Evolutionary conservation across 2,888 invertebrate genomes (phyloP).

Genomic region (Frankliniella fusca): DNA sequence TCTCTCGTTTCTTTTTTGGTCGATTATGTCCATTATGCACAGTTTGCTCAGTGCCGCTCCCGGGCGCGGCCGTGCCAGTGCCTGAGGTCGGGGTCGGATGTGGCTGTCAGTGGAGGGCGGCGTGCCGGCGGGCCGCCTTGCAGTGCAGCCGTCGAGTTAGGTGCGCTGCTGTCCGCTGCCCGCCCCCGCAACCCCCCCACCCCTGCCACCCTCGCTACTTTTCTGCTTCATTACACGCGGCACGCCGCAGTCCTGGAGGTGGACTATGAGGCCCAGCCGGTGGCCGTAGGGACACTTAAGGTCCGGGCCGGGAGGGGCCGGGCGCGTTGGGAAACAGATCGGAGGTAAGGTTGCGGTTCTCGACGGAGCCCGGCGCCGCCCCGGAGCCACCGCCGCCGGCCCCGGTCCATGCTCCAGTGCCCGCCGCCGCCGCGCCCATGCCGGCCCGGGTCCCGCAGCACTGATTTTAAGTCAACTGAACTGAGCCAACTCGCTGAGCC

Average conservation of each 20-base stretch:
- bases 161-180: neutral
- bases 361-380: neutral
- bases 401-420: neutral
- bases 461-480: neutral
- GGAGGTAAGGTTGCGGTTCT: neutral
- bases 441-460: neutral
- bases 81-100: neutral
- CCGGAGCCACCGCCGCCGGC: neutral
- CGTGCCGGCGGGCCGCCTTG: neutral
- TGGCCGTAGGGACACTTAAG: conserved; percentile 8
- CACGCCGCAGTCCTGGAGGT: neutral
- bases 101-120: neutral
- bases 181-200: neutral
- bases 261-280: neutral
- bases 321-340: conserved; percentile 5
- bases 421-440: neutral
- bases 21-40: conserved; percentile 13
- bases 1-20: neutral
- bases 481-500: no score
- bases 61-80: neutral
- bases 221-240: conserved; percentile 10
- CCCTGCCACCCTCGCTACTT: neutral
- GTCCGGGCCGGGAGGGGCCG: no score
- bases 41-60: neutral
- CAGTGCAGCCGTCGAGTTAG: neutral